Evolutionary conservation across 2,888 invertebrate genomes (phyloP), one percentile per base, ranked within the genome.

Genomic region (Flexamia atlantica): DNA sequence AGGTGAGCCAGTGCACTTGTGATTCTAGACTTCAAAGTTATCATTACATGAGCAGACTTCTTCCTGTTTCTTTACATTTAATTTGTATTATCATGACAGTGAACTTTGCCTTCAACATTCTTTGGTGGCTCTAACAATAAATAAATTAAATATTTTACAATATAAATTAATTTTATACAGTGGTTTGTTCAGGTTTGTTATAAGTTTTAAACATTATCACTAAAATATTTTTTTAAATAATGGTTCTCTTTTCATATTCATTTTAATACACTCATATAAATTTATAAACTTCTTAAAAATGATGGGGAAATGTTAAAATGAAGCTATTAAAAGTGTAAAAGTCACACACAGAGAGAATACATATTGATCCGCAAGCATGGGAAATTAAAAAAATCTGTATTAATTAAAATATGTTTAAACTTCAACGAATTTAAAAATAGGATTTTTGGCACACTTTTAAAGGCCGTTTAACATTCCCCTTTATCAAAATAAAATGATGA

Each of bases 61-160:
- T 40, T 81, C 32, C n/a, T 40, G 36, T 81, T 81, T 36, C 42
- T 28, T 36, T 20, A 32, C 17, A 53, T 46, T 80, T 80, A 50
- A 60, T 25, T 42, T 64, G 32, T 23, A 20, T 36, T 81, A 60
- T 57, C 30, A 80, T 36, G 20, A 25, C 60, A 64, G 60, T 40
- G 40, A 81, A 81, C 40, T 80, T 70, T 28, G 25, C 36, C 81
- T 64, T 64, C 81, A 42, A 57, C 46, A 30, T 70, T 84, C 81
- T 53, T 80, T 79, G 53, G 53, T 64, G 57, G 70, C 42, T 79
- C 60, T 84, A 79, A 57, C 68, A 70, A 40, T 76, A 79, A 76
- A 83, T 83, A 83, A 83, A 83, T 83, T 20, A 83, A 83, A 83
- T 81, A 81, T 81, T 81, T 81, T 53, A 80, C 3, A 79, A 32